Base-by-base conservation (phyloP, 2,797 vertebrate genomes). In the Poeciliopsis paucimaculata region DNA sequence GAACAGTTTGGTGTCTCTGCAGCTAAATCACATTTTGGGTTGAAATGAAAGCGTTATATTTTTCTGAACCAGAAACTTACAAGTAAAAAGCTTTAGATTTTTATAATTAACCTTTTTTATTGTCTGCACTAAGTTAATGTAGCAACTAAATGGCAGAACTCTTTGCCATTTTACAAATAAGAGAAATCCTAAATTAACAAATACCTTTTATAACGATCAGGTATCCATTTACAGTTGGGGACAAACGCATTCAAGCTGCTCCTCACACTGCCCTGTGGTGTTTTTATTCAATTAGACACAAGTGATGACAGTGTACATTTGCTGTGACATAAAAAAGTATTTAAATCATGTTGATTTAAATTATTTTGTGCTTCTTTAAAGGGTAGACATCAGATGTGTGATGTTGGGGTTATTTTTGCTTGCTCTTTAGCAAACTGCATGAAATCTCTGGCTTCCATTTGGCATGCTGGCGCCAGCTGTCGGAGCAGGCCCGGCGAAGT, bases 401-500 rank as follows among this genome's bases (percentile, higher is more conserved):
- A 84, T 76, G 85, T 87, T 64, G 46, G 57, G 16, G 73, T 81
- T 92, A 88, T 93, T 89, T 85, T 82, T 81, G 78, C 82, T 57
- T 60, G 80, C 80, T 92, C 88, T 91, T 94, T 89, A 91, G 78
- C 77, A 41, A 72, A 57, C 66, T 46, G 15, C 45, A 78, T 85
- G 91, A 92, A 86, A 94, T 93, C 89, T 94, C 79, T 93, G 90
- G 91, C 92, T 84, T 91, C 84, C 79, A 82, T 89, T 92, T 89
- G 83, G 75, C 92, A 85, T 87, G 72, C 76, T 91, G 91, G 93
- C 78, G 77, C 91, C 88, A 83, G 84, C 90, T 92, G 87, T 90
- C 85, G 88, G 86, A 88, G 82, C 51, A 80, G 79, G 72, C 47
- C 72, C 0, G 16, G 82, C 79, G 79, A 82, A 82, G 75, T 89